phyloP scores from a whole-genome alignment of 2,888 invertebrate genomes.

The Eustalomyia histrio region DNA sequence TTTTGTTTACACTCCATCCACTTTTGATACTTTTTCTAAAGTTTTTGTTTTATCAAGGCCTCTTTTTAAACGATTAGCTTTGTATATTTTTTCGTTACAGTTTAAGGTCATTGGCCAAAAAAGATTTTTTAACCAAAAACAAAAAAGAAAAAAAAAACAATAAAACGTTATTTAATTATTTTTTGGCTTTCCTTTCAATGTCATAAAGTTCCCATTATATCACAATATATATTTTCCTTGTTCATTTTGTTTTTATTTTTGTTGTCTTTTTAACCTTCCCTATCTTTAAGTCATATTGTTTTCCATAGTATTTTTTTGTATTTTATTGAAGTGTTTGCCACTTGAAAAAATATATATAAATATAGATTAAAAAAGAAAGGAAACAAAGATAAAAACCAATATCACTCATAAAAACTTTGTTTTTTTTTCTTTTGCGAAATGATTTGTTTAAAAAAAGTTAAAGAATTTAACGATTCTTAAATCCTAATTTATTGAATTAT shows the following conservation, averaged over 20 bases:
- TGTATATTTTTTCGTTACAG: background rate
- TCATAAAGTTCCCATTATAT: slow-evolving; percentile 16
- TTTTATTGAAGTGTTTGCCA: slow-evolving; percentile 22
- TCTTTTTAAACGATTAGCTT: slow-evolving; percentile 13
- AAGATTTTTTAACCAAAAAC: background rate
- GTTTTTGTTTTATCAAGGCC: background rate
- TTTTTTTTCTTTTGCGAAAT: background rate
- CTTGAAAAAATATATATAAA: slow-evolving; percentile 4
- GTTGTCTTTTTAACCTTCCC: slow-evolving; percentile 10
- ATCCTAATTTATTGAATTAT: background rate
- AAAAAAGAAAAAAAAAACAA: background rate
- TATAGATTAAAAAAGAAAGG: background rate
- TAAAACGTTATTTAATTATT: background rate
- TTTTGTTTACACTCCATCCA: background rate
- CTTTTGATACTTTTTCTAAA: background rate
- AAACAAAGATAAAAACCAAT: background rate
- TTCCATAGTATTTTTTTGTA: slow-evolving; percentile 8
- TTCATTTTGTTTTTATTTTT: slow-evolving; percentile 3
- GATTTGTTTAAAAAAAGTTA: background rate
- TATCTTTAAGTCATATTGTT: slow-evolving; percentile 13
- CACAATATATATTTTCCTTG: slow-evolving; percentile 13
- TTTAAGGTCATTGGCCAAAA: slow-evolving; percentile 40
- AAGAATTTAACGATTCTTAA: background rate
- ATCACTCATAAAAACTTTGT: background rate
- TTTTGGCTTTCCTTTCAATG: slow-evolving; percentile 4